A percentile compares a stretch with the other conserved stretches of the same genome.
phyloP scores from a whole-genome alignment of 2,888 invertebrate genomes.

The Chalcosyrphus nemorum region DNA sequence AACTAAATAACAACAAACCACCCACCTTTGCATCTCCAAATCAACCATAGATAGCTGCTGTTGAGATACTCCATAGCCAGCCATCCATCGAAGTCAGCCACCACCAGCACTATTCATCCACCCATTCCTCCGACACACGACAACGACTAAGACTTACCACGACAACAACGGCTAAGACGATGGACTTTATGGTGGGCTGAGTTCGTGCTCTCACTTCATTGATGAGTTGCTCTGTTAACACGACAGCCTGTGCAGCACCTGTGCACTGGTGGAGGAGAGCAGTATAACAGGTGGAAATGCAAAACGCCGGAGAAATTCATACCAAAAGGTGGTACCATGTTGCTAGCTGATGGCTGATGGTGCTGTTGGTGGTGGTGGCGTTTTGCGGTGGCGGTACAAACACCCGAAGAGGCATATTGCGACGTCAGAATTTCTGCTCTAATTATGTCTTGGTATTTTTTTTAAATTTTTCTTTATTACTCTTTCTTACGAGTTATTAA shows the following conservation, averaged over 20 bases:
- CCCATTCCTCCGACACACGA: slow-evolving; percentile 6
- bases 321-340: background rate
- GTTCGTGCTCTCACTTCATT: slow-evolving; percentile 72
- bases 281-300: slow-evolving; percentile 60
- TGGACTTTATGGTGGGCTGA: slow-evolving; percentile 70
- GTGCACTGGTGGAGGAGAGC: slow-evolving; percentile 33
- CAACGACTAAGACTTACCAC: background rate
- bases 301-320: slow-evolving; percentile 62
- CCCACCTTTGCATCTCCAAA: slow-evolving; percentile 58
- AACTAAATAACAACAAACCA: slow-evolving; percentile 58
- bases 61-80: background rate
- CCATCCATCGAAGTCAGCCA: slow-evolving; percentile 23
- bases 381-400: slow-evolving; percentile 47
- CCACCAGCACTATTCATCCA: no score
- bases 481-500: slow-evolving; percentile 46
- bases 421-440: slow-evolving; percentile 82
- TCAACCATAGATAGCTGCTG: slow-evolving; percentile 20
- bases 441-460: slow-evolving; percentile 81
- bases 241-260: slow-evolving; percentile 68
- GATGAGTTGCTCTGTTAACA: slow-evolving; percentile 71
- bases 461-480: slow-evolving; percentile 21
- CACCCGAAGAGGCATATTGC: slow-evolving; percentile 77
- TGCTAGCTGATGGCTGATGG: background rate
- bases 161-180: slow-evolving; percentile 32
- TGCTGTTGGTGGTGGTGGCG: slow-evolving; percentile 6